Evolutionary conservation across 2,888 invertebrate species (phyloP), one percentile per base, ranked within the genome.

Genomic region (Orthosia cruda): DNA sequence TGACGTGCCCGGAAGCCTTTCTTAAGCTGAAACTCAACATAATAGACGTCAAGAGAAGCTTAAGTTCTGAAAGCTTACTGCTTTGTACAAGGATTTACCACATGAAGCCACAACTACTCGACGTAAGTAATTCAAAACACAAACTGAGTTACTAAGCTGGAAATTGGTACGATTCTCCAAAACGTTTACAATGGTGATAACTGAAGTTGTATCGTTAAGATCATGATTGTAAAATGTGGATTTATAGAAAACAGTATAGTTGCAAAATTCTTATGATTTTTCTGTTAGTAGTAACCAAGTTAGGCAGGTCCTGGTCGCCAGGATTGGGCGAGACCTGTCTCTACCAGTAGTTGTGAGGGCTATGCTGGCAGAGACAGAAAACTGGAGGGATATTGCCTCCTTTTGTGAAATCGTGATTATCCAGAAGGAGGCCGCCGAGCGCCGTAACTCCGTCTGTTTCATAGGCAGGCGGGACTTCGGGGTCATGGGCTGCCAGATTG

Each of bases 11-110:
- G 80, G 77, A 86, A 89, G 86, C 85, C 78, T 71, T 86, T 83
- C 85, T 78, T 80, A 81, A 87, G 84, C 83, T 84, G 69, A 76
- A 90, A 87, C 86, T 88, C 85, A 81, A 85, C 78, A 80, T 83
- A 84, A 84, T 79, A 77, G 87, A 88, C 85, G 85, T 85, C 85
- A 88, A 85, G 87, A 82, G 74, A 71, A 81, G 85, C 81, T 88
- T 83, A 85, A 80, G 81, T 83, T 78, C 50, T 59, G 59, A 78
- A 77, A 86, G 77, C 77, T 84, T 52, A 55, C 32, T 58, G 70
- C 69, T 76, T 81, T 70, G 77, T 71, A 57, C 32, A 59, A 47
- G 47, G 71, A 63, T 71, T 71, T 59, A 68, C 20, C 49, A 47
- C 54, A 65, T 52, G 26, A 55, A 65, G 55, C 59, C 57, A 67